These are phyloP conservation scores for Lasiommata megera DNA, from an alignment of 2,888 invertebrate species.

Conservation along the genomic window DNA sequence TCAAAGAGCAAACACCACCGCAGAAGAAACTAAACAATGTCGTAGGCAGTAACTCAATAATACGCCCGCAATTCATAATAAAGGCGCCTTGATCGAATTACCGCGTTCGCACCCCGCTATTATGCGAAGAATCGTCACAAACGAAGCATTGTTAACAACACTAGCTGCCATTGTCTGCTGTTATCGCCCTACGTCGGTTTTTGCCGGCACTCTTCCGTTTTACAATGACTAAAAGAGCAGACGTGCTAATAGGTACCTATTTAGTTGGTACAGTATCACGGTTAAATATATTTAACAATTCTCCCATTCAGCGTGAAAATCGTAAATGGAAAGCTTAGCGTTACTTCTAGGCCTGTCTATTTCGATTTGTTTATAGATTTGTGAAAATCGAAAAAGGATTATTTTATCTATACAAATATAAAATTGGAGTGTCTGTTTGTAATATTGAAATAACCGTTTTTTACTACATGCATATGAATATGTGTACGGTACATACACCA, in stretches of 20 bases:
- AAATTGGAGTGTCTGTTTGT: too few relatives aligned
- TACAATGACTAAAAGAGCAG: slow-evolving; percentile 50
- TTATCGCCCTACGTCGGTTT: slow-evolving; percentile 74
- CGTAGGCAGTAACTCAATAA: slow-evolving; percentile 67
- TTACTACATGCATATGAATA: too few relatives aligned
- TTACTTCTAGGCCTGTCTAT: too few relatives aligned
- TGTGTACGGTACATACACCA: too few relatives aligned
- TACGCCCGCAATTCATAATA: slow-evolving; percentile 72
- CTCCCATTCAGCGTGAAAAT: too few relatives aligned
- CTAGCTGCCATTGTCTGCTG: slow-evolving; percentile 75
- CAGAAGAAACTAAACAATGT: slow-evolving; percentile 52
- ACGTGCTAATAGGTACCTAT: slow-evolving; percentile 42
- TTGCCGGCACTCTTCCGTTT: slow-evolving; percentile 72
- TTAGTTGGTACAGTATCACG: too few relatives aligned
- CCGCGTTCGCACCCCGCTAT: slow-evolving; percentile 71
- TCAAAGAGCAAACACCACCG: slow-evolving; percentile 38
- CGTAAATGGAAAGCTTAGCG: too few relatives aligned
- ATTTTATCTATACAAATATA: too few relatives aligned
- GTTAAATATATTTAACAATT: too few relatives aligned
- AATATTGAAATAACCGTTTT: too few relatives aligned
- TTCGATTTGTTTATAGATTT: too few relatives aligned
- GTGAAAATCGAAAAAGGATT: too few relatives aligned
- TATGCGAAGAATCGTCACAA: slow-evolving; percentile 79
- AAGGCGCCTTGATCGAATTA: slow-evolving; percentile 76
- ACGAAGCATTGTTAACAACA: slow-evolving; percentile 78